These are phyloP conservation scores for Uloborus diversus DNA, from an alignment of 1,140 invertebrate genomes.

Conservation along the genomic window DNA sequence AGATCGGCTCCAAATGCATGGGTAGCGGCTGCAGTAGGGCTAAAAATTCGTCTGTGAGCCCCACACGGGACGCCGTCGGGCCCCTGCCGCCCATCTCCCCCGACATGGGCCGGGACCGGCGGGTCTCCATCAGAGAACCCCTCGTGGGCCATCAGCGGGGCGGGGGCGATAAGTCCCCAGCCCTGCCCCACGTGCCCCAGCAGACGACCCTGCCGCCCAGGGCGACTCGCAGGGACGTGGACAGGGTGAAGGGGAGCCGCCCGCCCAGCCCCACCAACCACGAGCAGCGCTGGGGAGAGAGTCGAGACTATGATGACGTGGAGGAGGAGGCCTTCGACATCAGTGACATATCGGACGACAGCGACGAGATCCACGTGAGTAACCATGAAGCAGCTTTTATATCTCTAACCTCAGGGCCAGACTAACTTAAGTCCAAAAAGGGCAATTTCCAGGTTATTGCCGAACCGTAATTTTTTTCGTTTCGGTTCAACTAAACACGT, in stretches of 20 bases:
- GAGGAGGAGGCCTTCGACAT: conserved; percentile 52
- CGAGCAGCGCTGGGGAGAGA: conserved; percentile 14
- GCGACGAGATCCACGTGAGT: conserved; percentile 43
- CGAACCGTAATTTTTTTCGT: too few species aligned
- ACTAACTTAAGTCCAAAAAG: too few species aligned
- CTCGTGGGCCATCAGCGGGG: conserved; percentile 12
- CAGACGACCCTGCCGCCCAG: conserved; percentile 26
- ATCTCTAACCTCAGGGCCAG: too few species aligned
- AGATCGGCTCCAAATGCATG: conserved; percentile 39
- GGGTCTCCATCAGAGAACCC: conserved; percentile 39
- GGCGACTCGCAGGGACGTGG: conserved; percentile 9
- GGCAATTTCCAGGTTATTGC: too few species aligned
- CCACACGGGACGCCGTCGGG: background rate
- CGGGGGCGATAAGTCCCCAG: background rate
- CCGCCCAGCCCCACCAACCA: conserved; percentile 21
- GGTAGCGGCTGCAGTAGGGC: conserved; percentile 49
- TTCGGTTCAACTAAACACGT: too few species aligned
- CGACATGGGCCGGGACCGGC: conserved; percentile 2
- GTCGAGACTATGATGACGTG: conserved; percentile 15
- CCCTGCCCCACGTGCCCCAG: conserved; percentile 6
- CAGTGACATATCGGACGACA: conserved; percentile 53
- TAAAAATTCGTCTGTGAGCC: background rate
- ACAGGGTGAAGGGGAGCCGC: conserved; percentile 41
- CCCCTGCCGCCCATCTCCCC: background rate
- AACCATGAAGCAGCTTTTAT: too few species aligned